Conservation (phyloP, 2,888 invertebrate species). For the Dendrolimus houi region DNA sequence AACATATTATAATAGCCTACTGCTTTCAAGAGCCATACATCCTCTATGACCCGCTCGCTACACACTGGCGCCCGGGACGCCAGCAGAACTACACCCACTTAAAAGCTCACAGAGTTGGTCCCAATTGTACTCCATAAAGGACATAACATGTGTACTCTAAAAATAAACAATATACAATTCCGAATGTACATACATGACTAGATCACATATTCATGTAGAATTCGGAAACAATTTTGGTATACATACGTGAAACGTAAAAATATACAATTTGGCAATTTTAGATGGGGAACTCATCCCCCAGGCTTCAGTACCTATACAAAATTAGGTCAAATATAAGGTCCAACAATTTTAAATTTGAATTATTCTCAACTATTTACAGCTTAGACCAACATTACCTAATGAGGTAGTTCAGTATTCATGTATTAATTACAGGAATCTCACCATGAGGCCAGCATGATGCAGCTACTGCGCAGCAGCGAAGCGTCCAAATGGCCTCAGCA, state of each 20-base stretch:
- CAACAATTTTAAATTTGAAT: slow-evolving; percentile 38
- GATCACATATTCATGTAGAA: slow-evolving; percentile 75
- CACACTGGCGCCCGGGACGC: slow-evolving; percentile 9
- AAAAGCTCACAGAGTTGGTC: slow-evolving; percentile 70
- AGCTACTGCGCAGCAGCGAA: neutral
- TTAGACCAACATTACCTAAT: slow-evolving; percentile 68
- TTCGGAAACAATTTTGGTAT: slow-evolving; percentile 69
- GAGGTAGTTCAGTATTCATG: slow-evolving; percentile 65
- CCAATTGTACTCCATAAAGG: slow-evolving; percentile 61
- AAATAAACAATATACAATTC: slow-evolving; percentile 70
- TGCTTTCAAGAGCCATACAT: slow-evolving; percentile 56
- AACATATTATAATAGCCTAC: slow-evolving; percentile 71
- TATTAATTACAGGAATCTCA: slow-evolving; percentile 59
- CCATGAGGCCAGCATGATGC: slow-evolving; percentile 15
- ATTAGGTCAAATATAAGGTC: slow-evolving; percentile 39
- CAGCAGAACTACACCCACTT: slow-evolving; percentile 28
- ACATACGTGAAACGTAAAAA: slow-evolving; percentile 62
- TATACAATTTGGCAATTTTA: slow-evolving; percentile 68
- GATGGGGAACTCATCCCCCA: slow-evolving; percentile 29
- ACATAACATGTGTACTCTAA: slow-evolving; percentile 60
- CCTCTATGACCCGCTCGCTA: slow-evolving; percentile 28
- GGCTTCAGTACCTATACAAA: slow-evolving; percentile 30
- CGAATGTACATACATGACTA: slow-evolving; percentile 76
- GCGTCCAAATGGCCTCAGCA: slow-evolving; percentile 1
- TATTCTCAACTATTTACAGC: slow-evolving; percentile 63